Conservation (phyloP, 2,797 vertebrate species). For the Fistularia tabacaria region DNA sequence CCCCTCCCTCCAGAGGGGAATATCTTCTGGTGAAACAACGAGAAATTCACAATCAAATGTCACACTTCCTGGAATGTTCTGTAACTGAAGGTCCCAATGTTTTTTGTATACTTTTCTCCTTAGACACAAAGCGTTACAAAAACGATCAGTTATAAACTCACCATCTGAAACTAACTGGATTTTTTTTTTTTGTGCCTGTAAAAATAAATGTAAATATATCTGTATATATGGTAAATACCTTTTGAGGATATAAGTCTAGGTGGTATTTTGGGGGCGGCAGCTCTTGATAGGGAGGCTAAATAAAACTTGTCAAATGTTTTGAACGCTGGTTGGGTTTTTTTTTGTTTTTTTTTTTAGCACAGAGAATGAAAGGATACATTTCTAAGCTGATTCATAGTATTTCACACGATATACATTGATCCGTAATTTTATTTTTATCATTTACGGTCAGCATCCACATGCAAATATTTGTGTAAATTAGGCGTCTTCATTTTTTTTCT, state of each 20-base stretch:
- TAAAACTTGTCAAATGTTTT: conserved; percentile 69
- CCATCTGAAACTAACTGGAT: conserved; percentile 34
- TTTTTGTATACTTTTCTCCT: not conserved
- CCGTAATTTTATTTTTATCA: no score
- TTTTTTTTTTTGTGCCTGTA: conserved; percentile 59
- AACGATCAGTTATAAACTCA: conserved; percentile 13
- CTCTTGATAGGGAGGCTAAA: conserved; percentile 63
- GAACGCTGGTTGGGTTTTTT: conserved; percentile 45
- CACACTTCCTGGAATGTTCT: conserved; percentile 14
- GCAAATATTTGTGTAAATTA: no score
- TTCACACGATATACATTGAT: no score
- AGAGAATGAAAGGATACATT: not conserved
- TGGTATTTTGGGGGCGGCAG: conserved; percentile 31
- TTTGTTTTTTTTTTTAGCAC: conserved; percentile 4
- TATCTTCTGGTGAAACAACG: no score
- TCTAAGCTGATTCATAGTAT: no score
- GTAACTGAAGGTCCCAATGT: conserved; percentile 19
- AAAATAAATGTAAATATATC: conserved; percentile 69
- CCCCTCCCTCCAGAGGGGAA: no score
- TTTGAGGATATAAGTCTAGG: conserved; percentile 59
- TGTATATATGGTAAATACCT: conserved; percentile 65
- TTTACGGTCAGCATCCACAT: no score
- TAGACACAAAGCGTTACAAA: not conserved
- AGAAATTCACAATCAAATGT: conserved; percentile 6
- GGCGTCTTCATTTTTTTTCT: no score